phyloP scores from a whole-genome alignment of 2,113 vertebrate genomes.

The Ochotona princeps region DNA sequence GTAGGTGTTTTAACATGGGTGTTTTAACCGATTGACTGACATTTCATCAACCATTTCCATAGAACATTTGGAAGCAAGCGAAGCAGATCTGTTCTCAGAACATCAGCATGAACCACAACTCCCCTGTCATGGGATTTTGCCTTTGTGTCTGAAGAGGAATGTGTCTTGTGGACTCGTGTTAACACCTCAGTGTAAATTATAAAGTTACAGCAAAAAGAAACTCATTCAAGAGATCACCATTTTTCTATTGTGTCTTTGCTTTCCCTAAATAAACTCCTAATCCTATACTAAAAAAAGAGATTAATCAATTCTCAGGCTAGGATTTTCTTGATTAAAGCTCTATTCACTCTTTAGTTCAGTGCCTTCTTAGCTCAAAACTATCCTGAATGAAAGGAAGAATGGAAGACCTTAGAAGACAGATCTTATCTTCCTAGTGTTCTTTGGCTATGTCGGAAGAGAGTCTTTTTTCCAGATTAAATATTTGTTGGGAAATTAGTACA shows the following conservation, averaged over 20 bases:
- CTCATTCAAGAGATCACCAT: not conserved
- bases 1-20: no score
- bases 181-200: not conserved
- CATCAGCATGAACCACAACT: not conserved
- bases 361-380: not conserved
- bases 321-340: conserved; percentile 34
- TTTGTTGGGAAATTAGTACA: not conserved
- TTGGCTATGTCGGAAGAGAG: not conserved
- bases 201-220: not conserved
- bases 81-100: not conserved
- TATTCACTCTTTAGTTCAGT: not conserved
- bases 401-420: conserved; percentile 23
- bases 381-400: not conserved
- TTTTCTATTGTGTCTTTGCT: not conserved
- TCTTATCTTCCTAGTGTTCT: not conserved
- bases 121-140: not conserved
- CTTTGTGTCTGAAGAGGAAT: conserved; percentile 14
- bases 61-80: not conserved
- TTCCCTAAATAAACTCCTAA: conserved; percentile 12
- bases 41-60: not conserved
- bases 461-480: not conserved
- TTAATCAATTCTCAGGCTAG: conserved; percentile 34
- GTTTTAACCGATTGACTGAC: no score
- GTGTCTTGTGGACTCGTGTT: not conserved
- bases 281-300: not conserved